These are phyloP conservation scores for Pitangus sulphuratus DNA, from an alignment of 2,797 vertebrate species.

Conservation along the genomic window DNA sequence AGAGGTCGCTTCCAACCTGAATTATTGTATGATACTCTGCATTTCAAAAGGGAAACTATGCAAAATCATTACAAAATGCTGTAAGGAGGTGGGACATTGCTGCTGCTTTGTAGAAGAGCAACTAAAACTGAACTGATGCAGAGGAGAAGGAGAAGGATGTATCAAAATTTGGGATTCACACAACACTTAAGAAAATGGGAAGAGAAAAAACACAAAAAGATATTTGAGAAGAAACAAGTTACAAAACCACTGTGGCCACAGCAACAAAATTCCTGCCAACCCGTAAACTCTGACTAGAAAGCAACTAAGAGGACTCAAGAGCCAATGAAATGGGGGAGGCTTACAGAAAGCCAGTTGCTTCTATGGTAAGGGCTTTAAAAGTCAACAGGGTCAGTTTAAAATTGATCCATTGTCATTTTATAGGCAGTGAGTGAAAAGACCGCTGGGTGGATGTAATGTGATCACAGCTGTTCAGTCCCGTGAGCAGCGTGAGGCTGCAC, in stretches of 20 bases:
- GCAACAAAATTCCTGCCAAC: not conserved
- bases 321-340: not conserved
- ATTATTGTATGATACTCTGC: not conserved
- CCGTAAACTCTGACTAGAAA: not conserved
- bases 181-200: not conserved
- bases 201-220: not conserved
- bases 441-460: conserved; percentile 56
- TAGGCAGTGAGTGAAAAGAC: conserved; percentile 44
- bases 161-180: not conserved
- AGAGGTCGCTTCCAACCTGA: not conserved
- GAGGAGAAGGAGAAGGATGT: not conserved
- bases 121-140: not conserved
- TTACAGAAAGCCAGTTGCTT: conserved; percentile 10
- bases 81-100: not conserved
- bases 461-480: conserved; percentile 27
- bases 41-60: not conserved
- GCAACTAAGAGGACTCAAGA: not conserved
- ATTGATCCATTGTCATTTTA: conserved; percentile 61
- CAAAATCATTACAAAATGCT: not conserved
- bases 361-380: not conserved
- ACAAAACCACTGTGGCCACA: not conserved
- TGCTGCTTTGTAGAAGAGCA: not conserved
- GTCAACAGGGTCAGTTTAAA: conserved; percentile 61
- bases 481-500: conserved; percentile 39
- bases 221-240: not conserved